A percentile compares a stretch with the other conserved stretches of the same genome.
Evolutionary conservation across 2,113 vertebrate genomes (phyloP).

Genomic region (Ibidorhyncha struthersii): DNA sequence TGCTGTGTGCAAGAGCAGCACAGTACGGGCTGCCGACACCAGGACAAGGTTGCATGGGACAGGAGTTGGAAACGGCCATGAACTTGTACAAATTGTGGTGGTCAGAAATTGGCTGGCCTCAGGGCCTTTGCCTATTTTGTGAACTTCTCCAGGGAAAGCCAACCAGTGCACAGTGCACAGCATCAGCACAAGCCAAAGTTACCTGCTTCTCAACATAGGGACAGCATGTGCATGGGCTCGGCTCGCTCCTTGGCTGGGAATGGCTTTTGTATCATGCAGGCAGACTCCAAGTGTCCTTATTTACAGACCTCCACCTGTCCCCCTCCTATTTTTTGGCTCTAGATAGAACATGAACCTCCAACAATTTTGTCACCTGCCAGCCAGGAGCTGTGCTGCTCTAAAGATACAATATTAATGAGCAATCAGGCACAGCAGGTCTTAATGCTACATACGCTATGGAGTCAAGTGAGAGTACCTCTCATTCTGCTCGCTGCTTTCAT

Average conservation of each 20-base stretch:
- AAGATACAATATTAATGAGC: neutral
- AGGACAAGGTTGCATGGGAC: fast-evolving
- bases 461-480: neutral
- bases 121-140: neutral
- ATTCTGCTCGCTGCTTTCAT: neutral
- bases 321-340: neutral
- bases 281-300: neutral
- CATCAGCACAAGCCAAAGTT: fast-evolving
- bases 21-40: fast-evolving
- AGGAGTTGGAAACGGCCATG: fast-evolving
- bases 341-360: neutral
- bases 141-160: neutral
- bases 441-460: neutral
- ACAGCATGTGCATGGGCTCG: neutral
- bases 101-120: neutral
- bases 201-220: neutral
- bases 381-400: neutral
- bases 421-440: neutral
- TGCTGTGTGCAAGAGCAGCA: fast-evolving
- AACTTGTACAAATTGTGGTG: neutral
- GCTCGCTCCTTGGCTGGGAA: neutral
- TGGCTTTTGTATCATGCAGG: fast-evolving
- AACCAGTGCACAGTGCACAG: fast-evolving
- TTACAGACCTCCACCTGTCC: conserved; percentile 15
- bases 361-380: neutral